phyloP scores from a whole-genome alignment of 1,140 invertebrate genomes.

The Diorhabda carinulata region DNA sequence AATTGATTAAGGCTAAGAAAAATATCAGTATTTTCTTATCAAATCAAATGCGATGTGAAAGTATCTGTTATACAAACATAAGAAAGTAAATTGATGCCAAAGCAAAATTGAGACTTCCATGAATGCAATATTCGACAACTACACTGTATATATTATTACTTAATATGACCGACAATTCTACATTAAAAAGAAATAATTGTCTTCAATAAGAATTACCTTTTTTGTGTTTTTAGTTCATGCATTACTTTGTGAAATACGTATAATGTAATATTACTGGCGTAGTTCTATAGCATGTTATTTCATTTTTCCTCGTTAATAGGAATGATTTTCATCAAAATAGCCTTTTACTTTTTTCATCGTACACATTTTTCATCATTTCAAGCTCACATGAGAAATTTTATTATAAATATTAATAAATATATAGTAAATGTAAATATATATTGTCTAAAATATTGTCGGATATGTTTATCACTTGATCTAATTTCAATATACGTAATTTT shows the following conservation, averaged over 20 bases:
- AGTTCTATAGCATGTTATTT: background rate
- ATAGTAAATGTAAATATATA: constrained; percentile 11
- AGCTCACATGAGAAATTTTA: constrained; percentile 12
- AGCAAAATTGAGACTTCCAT: too few relatives aligned
- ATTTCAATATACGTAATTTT: constrained; percentile 2
- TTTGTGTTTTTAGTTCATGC: too few relatives aligned
- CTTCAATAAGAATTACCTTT: too few relatives aligned
- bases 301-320: background rate
- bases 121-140: too few relatives aligned
- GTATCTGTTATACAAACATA: too few relatives aligned
- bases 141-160: background rate
- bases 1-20: too few relatives aligned
- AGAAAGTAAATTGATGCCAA: too few relatives aligned
- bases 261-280: background rate
- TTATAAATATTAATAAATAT: constrained; percentile 10
- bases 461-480: constrained; percentile 14
- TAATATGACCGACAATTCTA: background rate
- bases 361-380: constrained; percentile 3
- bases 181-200: background rate
- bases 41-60: too few relatives aligned
- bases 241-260: background rate
- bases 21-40: too few relatives aligned
- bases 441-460: constrained; percentile 17
- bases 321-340: constrained; percentile 1
- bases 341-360: background rate